A percentile compares a stretch with the other conserved stretches of the same genome.
Evolutionary conservation across 1,140 invertebrate genomes (phyloP).

Genomic region (Antheraea mylitta): DNA sequence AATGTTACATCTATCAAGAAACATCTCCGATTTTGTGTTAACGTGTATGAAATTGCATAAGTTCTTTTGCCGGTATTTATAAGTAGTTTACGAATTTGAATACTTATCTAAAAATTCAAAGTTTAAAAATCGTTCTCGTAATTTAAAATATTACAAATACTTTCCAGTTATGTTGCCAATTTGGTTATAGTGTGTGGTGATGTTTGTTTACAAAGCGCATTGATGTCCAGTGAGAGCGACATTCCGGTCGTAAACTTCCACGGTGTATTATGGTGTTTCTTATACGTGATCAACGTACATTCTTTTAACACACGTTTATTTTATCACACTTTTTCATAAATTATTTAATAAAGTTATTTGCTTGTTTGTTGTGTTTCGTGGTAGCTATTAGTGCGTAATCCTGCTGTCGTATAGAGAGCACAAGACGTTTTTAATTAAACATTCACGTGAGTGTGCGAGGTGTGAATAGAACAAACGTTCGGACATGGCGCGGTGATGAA

Average conservation of each 20-base stretch:
- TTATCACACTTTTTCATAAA: not conserved
- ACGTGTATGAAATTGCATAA: not conserved
- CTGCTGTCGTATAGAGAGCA: slow-evolving; percentile 36
- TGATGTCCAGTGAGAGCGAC: slow-evolving; percentile 21
- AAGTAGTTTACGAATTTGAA: too few species aligned
- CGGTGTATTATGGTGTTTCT: slow-evolving; percentile 11
- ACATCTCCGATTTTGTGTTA: slow-evolving; percentile 15
- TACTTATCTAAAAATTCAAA: not conserved
- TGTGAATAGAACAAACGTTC: slow-evolving; percentile 24
- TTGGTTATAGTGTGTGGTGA: slow-evolving; percentile 34
- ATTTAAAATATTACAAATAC: slow-evolving; percentile 16
- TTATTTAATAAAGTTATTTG: not conserved
- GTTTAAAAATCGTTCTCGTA: not conserved
- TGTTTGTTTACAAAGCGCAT: slow-evolving; percentile 51
- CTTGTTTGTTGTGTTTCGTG: not conserved
- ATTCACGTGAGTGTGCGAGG: slow-evolving; percentile 57
- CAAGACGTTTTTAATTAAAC: slow-evolving; percentile 58
- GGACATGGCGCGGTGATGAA: slow-evolving; percentile 59
- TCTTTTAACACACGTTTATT: not conserved
- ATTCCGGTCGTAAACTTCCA: slow-evolving; percentile 31
- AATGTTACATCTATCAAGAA: slow-evolving; percentile 25
- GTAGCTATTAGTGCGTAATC: not conserved
- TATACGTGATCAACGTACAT: not conserved
- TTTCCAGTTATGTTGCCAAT: slow-evolving; percentile 33
- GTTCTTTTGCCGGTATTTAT: not conserved